Conservation (phyloP, 2,113 vertebrate species). For the Lagenorhynchus albirostris region DNA sequence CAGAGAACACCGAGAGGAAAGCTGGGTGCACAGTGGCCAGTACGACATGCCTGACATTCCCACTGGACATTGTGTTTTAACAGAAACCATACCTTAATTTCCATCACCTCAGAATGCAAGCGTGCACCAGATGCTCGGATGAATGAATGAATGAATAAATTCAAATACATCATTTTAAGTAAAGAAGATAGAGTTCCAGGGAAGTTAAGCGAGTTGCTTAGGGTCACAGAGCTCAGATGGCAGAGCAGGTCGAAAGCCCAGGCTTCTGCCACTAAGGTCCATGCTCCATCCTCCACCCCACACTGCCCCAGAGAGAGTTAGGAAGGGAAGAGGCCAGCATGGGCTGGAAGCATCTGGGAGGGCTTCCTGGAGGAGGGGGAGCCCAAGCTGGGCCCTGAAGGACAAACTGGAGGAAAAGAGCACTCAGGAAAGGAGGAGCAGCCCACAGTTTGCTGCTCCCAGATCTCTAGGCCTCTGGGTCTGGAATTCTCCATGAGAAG, state of each 20-base stretch:
- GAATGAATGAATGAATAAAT: neutral
- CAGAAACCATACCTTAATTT: neutral
- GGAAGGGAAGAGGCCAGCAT: neutral
- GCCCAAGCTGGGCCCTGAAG: neutral
- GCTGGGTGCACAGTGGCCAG: neutral
- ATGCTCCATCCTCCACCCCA: neutral
- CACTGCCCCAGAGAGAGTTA: neutral
- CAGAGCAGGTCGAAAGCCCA: neutral
- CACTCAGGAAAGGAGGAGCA: neutral
- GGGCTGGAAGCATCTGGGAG: neutral
- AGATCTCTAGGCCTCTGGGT: neutral
- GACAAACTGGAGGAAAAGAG: neutral
- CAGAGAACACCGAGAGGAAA: neutral
- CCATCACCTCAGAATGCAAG: neutral
- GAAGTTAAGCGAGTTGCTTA: neutral
- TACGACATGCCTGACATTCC: neutral
- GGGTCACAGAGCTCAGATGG: neutral
- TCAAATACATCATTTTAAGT: neutral
- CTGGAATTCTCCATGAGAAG: neutral
- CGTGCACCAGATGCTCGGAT: accelerated
- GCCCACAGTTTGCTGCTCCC: neutral
- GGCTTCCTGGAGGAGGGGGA: neutral
- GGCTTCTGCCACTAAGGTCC: neutral
- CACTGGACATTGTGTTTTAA: neutral
- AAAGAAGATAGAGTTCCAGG: neutral